Conservation (phyloP, 2,888 invertebrate species). For the Byasa hedistus region DNA sequence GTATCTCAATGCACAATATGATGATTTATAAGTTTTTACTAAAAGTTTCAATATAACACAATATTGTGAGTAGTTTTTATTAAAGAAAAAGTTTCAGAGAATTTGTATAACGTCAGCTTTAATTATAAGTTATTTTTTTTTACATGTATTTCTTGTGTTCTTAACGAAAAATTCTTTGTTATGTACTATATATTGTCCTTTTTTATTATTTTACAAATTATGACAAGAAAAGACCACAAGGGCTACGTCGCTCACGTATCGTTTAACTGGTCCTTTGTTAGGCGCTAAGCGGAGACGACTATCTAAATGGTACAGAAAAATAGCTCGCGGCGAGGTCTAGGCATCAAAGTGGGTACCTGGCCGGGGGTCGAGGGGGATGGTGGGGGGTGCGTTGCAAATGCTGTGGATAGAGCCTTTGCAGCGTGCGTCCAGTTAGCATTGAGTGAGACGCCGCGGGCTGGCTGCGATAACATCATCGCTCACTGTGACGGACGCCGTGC, state of each 20-base stretch:
- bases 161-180: too few species aligned
- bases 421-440: slow-evolving; percentile 74
- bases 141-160: too few species aligned
- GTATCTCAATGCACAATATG: too few species aligned
- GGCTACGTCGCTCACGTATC: slow-evolving; percentile 7
- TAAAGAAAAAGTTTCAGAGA: too few species aligned
- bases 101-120: too few species aligned
- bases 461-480: slow-evolving; percentile 69
- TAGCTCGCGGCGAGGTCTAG: slow-evolving; percentile 56
- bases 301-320: slow-evolving; percentile 72
- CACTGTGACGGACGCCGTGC: slow-evolving; percentile 46
- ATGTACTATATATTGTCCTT: too few species aligned
- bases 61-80: too few species aligned
- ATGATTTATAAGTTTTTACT: too few species aligned
- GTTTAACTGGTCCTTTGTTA: slow-evolving; percentile 43
- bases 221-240: too few species aligned
- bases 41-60: too few species aligned
- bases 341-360: slow-evolving; percentile 62
- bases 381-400: slow-evolving; percentile 52
- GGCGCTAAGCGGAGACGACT: slow-evolving; percentile 57
- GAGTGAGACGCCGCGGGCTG: slow-evolving; percentile 74
- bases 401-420: slow-evolving; percentile 60
- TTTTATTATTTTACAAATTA: too few species aligned
- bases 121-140: too few species aligned
- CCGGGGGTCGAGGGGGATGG: slow-evolving; percentile 45